These are phyloP conservation scores for Cybosia mesomella DNA, from an alignment of 2,888 invertebrate genomes.

Conservation along the genomic window DNA sequence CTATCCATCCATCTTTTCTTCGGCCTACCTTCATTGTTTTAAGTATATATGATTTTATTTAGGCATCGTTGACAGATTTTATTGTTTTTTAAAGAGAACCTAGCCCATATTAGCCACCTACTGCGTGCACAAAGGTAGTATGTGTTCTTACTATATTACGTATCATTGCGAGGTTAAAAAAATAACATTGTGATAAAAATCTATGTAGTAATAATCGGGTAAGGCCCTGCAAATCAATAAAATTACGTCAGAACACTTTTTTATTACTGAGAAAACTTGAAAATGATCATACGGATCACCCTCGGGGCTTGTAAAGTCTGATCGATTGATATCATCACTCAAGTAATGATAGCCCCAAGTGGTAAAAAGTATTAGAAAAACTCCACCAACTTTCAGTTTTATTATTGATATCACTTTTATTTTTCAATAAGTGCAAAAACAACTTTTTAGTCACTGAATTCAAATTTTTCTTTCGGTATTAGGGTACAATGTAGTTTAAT, in stretches of 20 bases:
- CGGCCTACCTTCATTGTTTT: no score
- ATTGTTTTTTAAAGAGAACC: no score
- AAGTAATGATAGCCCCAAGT: slow-evolving; percentile 33
- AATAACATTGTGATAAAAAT: not conserved
- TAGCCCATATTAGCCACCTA: no score
- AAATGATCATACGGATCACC: slow-evolving; percentile 33
- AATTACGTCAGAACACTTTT: not conserved
- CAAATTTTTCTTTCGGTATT: not conserved
- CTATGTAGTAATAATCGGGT: not conserved
- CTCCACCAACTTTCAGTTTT: slow-evolving; percentile 30
- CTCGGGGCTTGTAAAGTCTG: slow-evolving; percentile 44
- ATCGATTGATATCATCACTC: slow-evolving; percentile 49
- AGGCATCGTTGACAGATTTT: no score
- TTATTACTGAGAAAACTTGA: slow-evolving; percentile 13
- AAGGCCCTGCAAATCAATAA: not conserved
- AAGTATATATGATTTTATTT: no score
- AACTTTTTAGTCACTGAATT: not conserved
- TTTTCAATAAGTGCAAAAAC: slow-evolving; percentile 23
- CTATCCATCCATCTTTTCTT: no score
- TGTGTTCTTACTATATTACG: no score
- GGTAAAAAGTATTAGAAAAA: slow-evolving; percentile 37
- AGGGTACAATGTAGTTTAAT: not conserved
- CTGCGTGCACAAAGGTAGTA: no score
- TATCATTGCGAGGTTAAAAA: no score
- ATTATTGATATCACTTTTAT: slow-evolving; percentile 32